Percentiles rank a stretch among this genome's conserved stretches.
Evolutionary conservation across 1,140 invertebrate genomes (phyloP).

Genomic region (Xylocopa sonorina): DNA sequence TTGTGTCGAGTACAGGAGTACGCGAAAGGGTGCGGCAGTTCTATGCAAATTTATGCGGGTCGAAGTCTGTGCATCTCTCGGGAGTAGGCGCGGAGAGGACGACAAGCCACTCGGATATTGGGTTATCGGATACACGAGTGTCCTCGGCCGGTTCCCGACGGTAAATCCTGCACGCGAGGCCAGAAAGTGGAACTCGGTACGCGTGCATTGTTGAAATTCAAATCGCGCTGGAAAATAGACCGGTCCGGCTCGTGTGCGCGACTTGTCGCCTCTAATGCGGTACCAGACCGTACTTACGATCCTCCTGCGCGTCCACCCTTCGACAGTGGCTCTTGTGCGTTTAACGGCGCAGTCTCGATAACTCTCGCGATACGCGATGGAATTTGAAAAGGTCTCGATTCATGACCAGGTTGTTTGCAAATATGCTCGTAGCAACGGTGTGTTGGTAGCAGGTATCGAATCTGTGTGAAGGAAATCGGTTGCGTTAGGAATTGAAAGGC

Average conservation of each 20-base stretch:
- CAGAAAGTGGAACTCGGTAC: slow-evolving; percentile 58
- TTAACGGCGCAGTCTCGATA: no score
- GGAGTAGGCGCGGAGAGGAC: slow-evolving; percentile 26
- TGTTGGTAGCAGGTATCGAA: no score
- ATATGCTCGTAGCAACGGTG: no score
- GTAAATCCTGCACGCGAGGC: slow-evolving; percentile 31
- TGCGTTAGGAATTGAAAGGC: no score
- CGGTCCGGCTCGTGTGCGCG: not conserved
- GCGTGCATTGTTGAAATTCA: slow-evolving; percentile 55
- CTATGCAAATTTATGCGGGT: slow-evolving; percentile 68
- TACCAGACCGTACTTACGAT: no score
- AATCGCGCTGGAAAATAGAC: slow-evolving; percentile 38
- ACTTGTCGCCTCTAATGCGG: no score
- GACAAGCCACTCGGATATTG: slow-evolving; percentile 60
- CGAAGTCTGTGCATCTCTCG: slow-evolving; percentile 21
- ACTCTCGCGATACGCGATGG: no score
- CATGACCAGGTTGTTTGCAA: no score
- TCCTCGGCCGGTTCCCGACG: slow-evolving; percentile 41
- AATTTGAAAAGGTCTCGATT: no score
- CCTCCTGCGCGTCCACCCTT: no score
- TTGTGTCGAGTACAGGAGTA: not conserved
- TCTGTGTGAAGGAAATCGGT: no score
- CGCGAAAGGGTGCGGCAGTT: slow-evolving; percentile 52
- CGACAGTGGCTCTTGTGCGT: no score
- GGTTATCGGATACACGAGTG: slow-evolving; percentile 72